These are phyloP conservation scores for Eunapius fragilis DNA, from an alignment of 37 sponge, comb jelly and placozoan species.

Conservation along the genomic window DNA sequence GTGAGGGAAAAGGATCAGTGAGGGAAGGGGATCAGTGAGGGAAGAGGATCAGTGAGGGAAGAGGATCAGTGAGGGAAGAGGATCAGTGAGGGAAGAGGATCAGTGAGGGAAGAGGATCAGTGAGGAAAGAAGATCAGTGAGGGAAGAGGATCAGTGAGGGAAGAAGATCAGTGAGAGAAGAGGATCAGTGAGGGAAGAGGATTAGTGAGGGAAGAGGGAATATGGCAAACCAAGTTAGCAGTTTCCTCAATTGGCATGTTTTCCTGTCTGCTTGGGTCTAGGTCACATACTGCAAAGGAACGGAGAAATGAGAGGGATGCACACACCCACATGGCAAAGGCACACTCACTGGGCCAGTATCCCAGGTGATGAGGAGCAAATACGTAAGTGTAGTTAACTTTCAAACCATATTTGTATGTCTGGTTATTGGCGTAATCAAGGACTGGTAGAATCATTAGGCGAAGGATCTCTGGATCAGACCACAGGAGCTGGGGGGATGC, in stretches of 20 bases:
- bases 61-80: too few species aligned
- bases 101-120: too few species aligned
- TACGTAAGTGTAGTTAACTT: slow-evolving; percentile 58
- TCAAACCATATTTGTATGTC: slow-evolving; percentile 57
- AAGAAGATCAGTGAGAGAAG: too few species aligned
- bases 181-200: too few species aligned
- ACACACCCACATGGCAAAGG: too few species aligned
- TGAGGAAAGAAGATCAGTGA: too few species aligned
- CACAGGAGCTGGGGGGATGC: slow-evolving; percentile 71
- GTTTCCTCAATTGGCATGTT: slow-evolving; percentile 87
- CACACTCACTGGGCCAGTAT: slow-evolving; percentile 65
- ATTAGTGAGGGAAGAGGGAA: too few species aligned
- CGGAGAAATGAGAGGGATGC: background rate
- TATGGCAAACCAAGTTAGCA: slow-evolving; percentile 60
- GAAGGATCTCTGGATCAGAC: slow-evolving; percentile 14
- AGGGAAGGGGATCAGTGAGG: too few species aligned
- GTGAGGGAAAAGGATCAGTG: too few species aligned
- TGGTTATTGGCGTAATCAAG: slow-evolving; percentile 79
- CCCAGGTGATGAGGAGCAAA: slow-evolving; percentile 88
- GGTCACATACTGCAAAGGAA: slow-evolving; percentile 61
- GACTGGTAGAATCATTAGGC: slow-evolving; percentile 45
- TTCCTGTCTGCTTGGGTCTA: slow-evolving; percentile 61
- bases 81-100: too few species aligned
- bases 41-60: too few species aligned
- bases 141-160: too few species aligned